Conservation (phyloP, 2,797 vertebrate species). For the Anguilla marmorata region DNA sequence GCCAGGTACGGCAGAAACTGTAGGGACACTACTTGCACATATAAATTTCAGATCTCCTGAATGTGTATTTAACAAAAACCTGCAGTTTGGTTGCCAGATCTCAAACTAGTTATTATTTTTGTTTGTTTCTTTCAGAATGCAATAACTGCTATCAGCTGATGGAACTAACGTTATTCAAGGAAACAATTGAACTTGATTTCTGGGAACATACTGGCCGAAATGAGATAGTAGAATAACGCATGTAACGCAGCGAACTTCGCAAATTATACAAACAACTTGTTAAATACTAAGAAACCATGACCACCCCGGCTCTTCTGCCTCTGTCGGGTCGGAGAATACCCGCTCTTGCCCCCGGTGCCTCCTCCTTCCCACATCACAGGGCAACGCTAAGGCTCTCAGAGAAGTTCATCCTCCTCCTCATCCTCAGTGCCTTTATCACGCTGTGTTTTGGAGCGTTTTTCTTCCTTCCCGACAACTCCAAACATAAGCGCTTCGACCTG, state of each 20-base stretch:
- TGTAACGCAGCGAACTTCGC: constrained; percentile 52
- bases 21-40: background rate
- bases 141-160: constrained; percentile 55
- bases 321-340: constrained; percentile 93
- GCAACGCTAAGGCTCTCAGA: constrained; percentile 95
- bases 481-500: constrained; percentile 97
- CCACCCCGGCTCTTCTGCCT: constrained; percentile 90
- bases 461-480: constrained; percentile 97
- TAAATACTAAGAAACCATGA: constrained; percentile 71
- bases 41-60: background rate
- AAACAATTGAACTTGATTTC: constrained; percentile 44
- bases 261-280: constrained; percentile 40
- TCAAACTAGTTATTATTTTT: background rate
- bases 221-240: constrained; percentile 70
- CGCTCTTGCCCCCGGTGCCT: constrained; percentile 83
- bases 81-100: background rate
- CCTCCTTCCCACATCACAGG: constrained; percentile 93
- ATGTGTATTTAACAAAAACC: background rate
- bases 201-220: constrained; percentile 54
- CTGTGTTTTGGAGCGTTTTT: constrained; percentile 98
- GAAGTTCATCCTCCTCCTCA: constrained; percentile 98
- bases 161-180: constrained; percentile 48
- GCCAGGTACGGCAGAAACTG: background rate
- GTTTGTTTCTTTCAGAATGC: constrained; percentile 57
- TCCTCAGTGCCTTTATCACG: constrained; percentile 99